phyloP scores from a whole-genome alignment of 2,888 invertebrate species.

The Eilema griseolum region DNA sequence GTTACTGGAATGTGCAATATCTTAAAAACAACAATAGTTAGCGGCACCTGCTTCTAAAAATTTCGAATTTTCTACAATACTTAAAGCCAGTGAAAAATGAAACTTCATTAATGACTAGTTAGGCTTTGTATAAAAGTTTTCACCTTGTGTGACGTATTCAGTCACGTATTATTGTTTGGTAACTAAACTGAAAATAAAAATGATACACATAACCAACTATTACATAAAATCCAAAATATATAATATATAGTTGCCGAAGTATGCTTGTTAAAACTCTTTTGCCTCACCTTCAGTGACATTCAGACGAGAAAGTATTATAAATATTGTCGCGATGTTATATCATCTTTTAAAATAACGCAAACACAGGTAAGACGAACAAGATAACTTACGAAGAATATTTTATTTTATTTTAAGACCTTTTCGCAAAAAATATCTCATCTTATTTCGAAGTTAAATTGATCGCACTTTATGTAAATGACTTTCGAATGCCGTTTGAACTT shows the following conservation, averaged over 20 bases:
- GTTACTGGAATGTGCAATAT: conserved; percentile 22
- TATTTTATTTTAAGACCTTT: conserved; percentile 23
- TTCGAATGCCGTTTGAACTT: conserved; percentile 50
- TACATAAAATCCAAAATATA: background rate
- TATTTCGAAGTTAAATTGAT: conserved; percentile 56
- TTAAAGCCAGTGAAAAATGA: background rate
- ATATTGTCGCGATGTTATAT: background rate
- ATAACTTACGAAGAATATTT: background rate
- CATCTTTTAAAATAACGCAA: background rate
- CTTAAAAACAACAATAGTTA: conserved; percentile 19
- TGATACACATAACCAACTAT: background rate
- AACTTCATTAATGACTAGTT: too few species aligned
- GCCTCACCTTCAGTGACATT: background rate
- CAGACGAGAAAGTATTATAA: background rate
- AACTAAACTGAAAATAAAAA: background rate
- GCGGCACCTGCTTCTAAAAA: conserved; percentile 30
- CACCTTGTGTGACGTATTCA: background rate
- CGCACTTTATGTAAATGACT: conserved; percentile 58
- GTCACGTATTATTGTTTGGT: background rate
- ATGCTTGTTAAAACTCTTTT: background rate
- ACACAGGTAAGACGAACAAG: background rate
- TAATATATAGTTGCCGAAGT: background rate
- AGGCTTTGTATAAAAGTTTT: background rate
- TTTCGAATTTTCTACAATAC: background rate
- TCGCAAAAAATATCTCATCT: conserved; percentile 28